A percentile compares a stretch with the other conserved stretches of the same genome.
These are phyloP conservation scores for Lasius platythorax DNA, from an alignment of 2,888 invertebrate species.

Conservation along the genomic window DNA sequence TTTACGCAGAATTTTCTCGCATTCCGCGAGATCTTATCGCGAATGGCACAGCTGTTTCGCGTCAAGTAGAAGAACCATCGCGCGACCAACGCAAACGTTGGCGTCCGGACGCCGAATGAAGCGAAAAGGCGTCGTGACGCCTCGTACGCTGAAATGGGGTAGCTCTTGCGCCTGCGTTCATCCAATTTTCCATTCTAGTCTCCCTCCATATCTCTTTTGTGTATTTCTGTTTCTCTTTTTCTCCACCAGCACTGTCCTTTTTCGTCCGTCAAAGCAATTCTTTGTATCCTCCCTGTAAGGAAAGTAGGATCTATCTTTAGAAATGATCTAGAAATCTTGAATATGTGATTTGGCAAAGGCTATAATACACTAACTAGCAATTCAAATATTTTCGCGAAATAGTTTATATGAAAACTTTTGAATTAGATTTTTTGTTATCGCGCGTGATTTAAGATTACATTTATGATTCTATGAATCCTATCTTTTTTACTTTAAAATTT, in stretches of 20 bases:
- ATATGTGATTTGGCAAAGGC: neutral
- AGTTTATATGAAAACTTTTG: neutral
- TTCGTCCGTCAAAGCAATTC: conserved; percentile 29
- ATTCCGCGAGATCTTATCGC: neutral
- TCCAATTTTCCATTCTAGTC: conserved; percentile 43
- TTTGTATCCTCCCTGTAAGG: neutral
- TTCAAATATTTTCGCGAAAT: neutral
- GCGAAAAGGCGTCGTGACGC: conserved; percentile 53
- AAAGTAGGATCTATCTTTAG: neutral
- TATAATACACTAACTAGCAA: neutral
- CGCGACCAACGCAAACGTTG: conserved; percentile 14
- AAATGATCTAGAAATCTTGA: conserved; percentile 4
- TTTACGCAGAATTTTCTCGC: neutral
- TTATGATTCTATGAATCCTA: neutral
- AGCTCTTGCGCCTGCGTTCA: conserved; percentile 52
- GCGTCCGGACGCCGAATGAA: conserved; percentile 49
- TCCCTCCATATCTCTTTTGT: neutral
- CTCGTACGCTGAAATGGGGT: conserved; percentile 32
- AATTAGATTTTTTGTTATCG: neutral
- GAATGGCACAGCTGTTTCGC: conserved; percentile 29
- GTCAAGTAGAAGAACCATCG: neutral
- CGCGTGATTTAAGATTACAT: neutral
- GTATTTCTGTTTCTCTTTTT: neutral
- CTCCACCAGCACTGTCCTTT: conserved; percentile 5
- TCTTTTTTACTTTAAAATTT: neutral